Evolutionary conservation across 2,888 invertebrate species (phyloP).

Genomic region (Drosophila silvestris): DNA sequence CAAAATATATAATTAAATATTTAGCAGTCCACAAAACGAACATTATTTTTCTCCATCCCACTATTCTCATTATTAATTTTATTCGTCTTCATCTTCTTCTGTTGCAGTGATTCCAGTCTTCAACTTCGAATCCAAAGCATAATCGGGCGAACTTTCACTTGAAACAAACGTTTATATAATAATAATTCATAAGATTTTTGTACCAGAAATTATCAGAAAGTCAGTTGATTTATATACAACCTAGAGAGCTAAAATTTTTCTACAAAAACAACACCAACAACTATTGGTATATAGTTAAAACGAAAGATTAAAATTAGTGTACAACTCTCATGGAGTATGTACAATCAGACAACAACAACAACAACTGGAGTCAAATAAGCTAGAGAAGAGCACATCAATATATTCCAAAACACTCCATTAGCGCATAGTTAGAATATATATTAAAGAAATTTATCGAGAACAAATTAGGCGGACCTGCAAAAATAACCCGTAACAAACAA

Average conservation of each 20-base stretch:
- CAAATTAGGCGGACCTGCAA: background rate
- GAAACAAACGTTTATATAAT: slow-evolving; percentile 60
- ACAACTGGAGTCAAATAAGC: slow-evolving; percentile 35
- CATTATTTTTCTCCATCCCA: background rate
- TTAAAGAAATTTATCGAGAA: slow-evolving; percentile 63
- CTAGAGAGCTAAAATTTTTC: slow-evolving; percentile 41
- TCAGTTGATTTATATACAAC: slow-evolving; percentile 43
- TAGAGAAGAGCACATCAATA: slow-evolving; percentile 57
- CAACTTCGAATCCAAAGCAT: slow-evolving; percentile 69
- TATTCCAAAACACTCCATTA: slow-evolving; percentile 82
- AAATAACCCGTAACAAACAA: slow-evolving; percentile 6
- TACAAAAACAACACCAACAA: slow-evolving; percentile 34
- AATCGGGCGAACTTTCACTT: slow-evolving; percentile 70
- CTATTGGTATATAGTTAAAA: slow-evolving; percentile 33
- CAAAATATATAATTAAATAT: slow-evolving; percentile 15
- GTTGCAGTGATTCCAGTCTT: slow-evolving; percentile 75
- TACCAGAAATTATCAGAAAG: slow-evolving; percentile 61
- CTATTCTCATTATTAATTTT: slow-evolving; percentile 1
- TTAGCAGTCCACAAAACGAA: slow-evolving; percentile 3
- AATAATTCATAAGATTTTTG: slow-evolving; percentile 63
- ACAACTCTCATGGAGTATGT: slow-evolving; percentile 50
- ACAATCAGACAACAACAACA: slow-evolving; percentile 33
- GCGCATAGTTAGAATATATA: slow-evolving; percentile 77
- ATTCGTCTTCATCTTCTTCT: slow-evolving; percentile 8
- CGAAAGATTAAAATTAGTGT: slow-evolving; percentile 12